These are phyloP conservation scores for Eulemur rubriventer DNA, from an alignment of 2,797 vertebrate genomes.

Conservation along the genomic window DNA sequence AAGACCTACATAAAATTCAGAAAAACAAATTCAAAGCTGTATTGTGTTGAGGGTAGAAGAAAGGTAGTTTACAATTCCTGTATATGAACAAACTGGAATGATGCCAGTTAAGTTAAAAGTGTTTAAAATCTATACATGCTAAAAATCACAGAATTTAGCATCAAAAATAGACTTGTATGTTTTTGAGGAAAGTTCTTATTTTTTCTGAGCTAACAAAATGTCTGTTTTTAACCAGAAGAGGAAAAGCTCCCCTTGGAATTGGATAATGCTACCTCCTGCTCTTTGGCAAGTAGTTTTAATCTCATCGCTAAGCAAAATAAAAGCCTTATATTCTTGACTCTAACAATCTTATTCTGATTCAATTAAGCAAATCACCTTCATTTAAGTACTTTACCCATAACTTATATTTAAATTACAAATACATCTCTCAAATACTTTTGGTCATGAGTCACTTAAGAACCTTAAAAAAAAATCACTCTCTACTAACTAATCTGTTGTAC, in stretches of 20 bases:
- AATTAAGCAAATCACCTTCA: not conserved
- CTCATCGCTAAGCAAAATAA: conserved; percentile 13
- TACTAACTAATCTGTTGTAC: not conserved
- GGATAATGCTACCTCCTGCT: not conserved
- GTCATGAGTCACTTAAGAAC: not conserved
- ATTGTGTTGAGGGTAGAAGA: not conserved
- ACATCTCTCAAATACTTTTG: not conserved
- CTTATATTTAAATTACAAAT: conserved; percentile 1
- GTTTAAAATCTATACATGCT: not conserved
- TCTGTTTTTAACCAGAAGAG: conserved; percentile 4
- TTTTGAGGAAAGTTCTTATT: not conserved
- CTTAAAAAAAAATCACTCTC: not conserved
- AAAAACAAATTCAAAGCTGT: not conserved
- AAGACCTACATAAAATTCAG: conserved; percentile 16
- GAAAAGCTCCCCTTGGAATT: not conserved
- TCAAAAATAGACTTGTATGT: not conserved
- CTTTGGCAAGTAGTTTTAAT: not conserved
- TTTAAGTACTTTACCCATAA: not conserved
- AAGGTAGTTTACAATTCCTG: not conserved
- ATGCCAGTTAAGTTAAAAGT: not conserved
- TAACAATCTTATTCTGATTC: not conserved
- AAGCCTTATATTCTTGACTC: not conserved
- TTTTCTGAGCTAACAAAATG: not conserved
- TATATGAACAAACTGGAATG: not conserved
- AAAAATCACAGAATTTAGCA: not conserved